Conservation (phyloP, 2,797 vertebrate species). For the Tapirus indicus region DNA sequence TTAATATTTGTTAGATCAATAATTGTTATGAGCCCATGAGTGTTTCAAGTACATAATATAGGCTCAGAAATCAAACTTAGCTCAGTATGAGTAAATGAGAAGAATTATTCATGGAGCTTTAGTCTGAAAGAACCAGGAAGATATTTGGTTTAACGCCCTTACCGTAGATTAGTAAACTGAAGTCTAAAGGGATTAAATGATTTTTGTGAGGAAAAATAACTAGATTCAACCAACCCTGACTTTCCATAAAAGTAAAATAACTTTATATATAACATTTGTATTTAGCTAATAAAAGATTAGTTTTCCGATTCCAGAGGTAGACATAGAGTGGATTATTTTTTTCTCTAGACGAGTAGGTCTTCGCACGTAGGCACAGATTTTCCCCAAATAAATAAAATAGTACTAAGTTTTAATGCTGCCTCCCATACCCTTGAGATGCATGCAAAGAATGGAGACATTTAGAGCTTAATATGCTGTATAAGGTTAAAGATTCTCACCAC, state of each 20-base stretch:
- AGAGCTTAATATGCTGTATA: neutral
- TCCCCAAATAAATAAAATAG: neutral
- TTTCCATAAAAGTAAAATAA: slow-evolving; percentile 49
- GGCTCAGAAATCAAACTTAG: neutral
- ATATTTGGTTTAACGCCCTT: neutral
- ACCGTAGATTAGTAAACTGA: neutral
- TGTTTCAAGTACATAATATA: slow-evolving; percentile 6
- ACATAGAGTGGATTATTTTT: neutral
- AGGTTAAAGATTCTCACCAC: neutral
- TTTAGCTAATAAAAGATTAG: neutral
- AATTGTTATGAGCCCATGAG: neutral
- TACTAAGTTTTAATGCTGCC: neutral
- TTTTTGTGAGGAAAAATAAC: neutral
- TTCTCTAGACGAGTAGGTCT: neutral
- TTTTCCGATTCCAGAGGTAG: neutral
- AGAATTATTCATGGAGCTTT: neutral
- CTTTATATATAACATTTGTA: neutral
- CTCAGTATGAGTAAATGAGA: neutral
- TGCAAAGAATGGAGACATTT: neutral
- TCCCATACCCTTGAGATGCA: neutral
- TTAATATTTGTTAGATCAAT: neutral
- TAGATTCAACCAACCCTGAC: neutral
- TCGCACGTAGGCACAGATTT: neutral
- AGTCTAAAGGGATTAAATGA: neutral
- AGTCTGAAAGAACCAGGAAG: neutral